Base-by-base conservation (phyloP, 2,888 invertebrate species). In the Idaea aversata region DNA sequence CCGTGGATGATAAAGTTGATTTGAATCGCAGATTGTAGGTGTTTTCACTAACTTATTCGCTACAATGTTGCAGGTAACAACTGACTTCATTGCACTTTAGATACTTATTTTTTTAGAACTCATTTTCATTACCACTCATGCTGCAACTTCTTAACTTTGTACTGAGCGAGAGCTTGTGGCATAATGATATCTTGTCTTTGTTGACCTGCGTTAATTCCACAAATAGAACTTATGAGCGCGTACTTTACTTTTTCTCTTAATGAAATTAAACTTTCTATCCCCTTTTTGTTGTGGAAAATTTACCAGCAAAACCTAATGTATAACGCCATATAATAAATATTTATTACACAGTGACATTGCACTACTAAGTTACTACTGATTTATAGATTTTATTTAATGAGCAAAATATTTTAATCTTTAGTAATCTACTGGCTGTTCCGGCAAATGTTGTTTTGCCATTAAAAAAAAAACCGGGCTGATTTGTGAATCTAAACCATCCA, bases 21-120 rank as follows among this genome's bases (percentile, higher is more conserved):
- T 91, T 91, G 89, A 90, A 91, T 90, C 88, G 81, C 90, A 90
- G 90, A 91, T 92, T 90, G 84, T 81, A 84, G 77, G 81, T 85
- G 83, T 85, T 87, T 85, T 83, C 83, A 80, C 77, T 71, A 75
- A 73, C 72, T 76, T 71, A 70, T 58, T 61, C 38, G 67, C 65
- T 63, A 66, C 71, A 72, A 63, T 76, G 73, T 66, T 61, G 68
- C 68, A 62, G 65, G 67, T 70, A 70, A 69, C 70, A 72, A 67
- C 70, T 67, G 67, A 61, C 67, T 66, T 64, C 61, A 70, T 62
- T 70, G 66, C 66, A 70, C 62, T 62, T 62, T 63, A 70, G 75
- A 74, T 69, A 67, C 69, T 65, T 63, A 65, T 67, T 64, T 63
- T 59, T 60, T 57, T 15, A 10, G 15, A 16, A 35, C 60, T 61